These are phyloP conservation scores for Neoaliturus tenellus DNA, from an alignment of 2,888 invertebrate species.

Conservation along the genomic window DNA sequence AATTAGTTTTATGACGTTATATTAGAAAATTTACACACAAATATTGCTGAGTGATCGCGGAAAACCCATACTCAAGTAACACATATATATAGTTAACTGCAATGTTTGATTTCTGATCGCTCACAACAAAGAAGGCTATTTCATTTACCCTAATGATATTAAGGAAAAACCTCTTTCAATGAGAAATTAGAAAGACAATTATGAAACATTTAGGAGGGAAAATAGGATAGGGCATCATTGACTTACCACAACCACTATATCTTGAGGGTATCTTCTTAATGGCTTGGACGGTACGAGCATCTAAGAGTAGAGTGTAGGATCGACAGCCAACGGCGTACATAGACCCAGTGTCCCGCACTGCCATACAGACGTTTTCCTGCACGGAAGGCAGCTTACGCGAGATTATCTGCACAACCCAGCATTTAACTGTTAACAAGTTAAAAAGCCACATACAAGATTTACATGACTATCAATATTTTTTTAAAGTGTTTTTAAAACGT, in stretches of 20 bases:
- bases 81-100: slow-evolving; percentile 97
- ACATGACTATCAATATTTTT: too few relatives aligned
- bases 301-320: slow-evolving; percentile 92
- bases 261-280: slow-evolving; percentile 86
- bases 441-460: not conserved
- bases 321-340: slow-evolving; percentile 96
- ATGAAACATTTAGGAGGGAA: slow-evolving; percentile 88
- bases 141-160: slow-evolving; percentile 94
- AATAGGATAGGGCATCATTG: slow-evolving; percentile 73
- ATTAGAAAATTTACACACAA: too few relatives aligned
- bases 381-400: slow-evolving; percentile 91
- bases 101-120: slow-evolving; percentile 87
- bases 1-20: too few relatives aligned
- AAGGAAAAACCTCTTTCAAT: too few relatives aligned
- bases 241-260: slow-evolving; percentile 89
- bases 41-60: too few relatives aligned
- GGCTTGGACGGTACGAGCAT: slow-evolving; percentile 89
- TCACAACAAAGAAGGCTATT: slow-evolving; percentile 93
- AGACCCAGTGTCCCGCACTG: slow-evolving; percentile 86
- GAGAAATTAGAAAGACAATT: too few relatives aligned
- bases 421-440: too few relatives aligned
- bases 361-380: slow-evolving; percentile 95
- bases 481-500: too few relatives aligned
- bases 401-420: slow-evolving; percentile 80
- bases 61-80: too few relatives aligned